These are phyloP conservation scores for Coelinius sp. DNA, from an alignment of 2,888 invertebrate genomes.

Conservation along the genomic window DNA sequence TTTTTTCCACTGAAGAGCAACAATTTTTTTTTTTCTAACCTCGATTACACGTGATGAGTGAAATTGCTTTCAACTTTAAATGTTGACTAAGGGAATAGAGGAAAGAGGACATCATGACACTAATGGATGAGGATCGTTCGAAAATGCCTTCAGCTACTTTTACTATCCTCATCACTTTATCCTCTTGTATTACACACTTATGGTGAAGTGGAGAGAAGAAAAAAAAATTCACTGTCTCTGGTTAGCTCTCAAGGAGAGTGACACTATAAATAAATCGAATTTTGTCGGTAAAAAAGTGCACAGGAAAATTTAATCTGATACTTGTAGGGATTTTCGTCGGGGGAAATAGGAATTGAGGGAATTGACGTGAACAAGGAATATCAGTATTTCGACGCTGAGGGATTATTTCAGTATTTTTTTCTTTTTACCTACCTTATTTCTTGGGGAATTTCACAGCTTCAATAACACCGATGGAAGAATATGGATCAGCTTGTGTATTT, in stretches of 20 bases:
- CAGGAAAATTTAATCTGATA: neutral
- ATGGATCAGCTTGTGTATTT: too few species aligned
- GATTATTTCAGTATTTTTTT: too few species aligned
- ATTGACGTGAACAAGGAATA: too few species aligned
- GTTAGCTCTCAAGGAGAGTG: neutral
- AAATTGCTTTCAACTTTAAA: slow-evolving; percentile 8
- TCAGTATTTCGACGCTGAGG: too few species aligned
- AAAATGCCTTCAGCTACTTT: slow-evolving; percentile 15
- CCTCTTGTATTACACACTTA: neutral
- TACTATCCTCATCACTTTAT: slow-evolving; percentile 4
- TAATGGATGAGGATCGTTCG: slow-evolving; percentile 1
- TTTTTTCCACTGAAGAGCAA: neutral
- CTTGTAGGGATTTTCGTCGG: neutral
- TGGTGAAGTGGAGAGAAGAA: neutral
- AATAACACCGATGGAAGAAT: too few species aligned
- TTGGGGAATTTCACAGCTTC: too few species aligned
- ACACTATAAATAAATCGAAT: slow-evolving; percentile 4
- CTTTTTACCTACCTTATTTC: too few species aligned
- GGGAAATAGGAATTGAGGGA: neutral
- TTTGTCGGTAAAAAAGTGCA: neutral
- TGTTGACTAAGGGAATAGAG: neutral
- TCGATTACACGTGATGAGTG: neutral
- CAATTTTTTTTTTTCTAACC: neutral
- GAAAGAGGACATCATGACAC: neutral
- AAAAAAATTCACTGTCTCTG: neutral